Evolutionary conservation across 2,888 invertebrate genomes (phyloP), one percentile per base, ranked within the genome.

Genomic region (Odontomyia ornata): DNA sequence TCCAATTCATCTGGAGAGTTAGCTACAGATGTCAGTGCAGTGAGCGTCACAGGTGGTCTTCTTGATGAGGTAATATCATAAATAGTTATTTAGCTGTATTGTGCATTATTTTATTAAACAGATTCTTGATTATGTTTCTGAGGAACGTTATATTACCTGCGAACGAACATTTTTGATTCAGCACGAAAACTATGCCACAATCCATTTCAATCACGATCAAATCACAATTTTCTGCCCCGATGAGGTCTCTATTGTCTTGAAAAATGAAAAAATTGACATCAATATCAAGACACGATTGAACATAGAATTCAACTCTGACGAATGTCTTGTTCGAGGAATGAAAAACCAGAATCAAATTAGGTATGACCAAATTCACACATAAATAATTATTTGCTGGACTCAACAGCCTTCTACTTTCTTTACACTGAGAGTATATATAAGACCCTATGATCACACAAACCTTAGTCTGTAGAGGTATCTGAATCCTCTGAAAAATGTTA

Each of bases 101-200:
- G 18, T 15, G 15, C 56, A n/a, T 36, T 36, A 36, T 25, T 23
- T 23, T 56, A 7, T 27, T 13, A 4, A 30, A 60, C 60, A 73
- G 75, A 62, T 75, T 18, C 27, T 47, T 11, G 64, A 23, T 13
- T 60, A 73, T 23, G 57, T 71, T 7, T 18, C 27, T 23, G 73
- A 79, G 36, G 73, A 67, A 43, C 46, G 23, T 5, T 71, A 62
- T 56, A 46, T 69, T 30, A 60, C 73, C 46, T 36, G n/a, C 21
- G 73, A 43, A 11, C 11, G 21, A 28, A 75, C 56, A 15, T 64
- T 43, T 43, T 18, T 62, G 7, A 71, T 77, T 18, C 76, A 76
- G n/a, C 77, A 79, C 28, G 77, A 76, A 72, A 75, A 77, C 36
- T 79, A 77, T 47, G 77, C 79, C 4, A 64, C 56, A 36, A 30